phyloP scores from a whole-genome alignment of 2,888 invertebrate genomes.

The Portevinia maculata region DNA sequence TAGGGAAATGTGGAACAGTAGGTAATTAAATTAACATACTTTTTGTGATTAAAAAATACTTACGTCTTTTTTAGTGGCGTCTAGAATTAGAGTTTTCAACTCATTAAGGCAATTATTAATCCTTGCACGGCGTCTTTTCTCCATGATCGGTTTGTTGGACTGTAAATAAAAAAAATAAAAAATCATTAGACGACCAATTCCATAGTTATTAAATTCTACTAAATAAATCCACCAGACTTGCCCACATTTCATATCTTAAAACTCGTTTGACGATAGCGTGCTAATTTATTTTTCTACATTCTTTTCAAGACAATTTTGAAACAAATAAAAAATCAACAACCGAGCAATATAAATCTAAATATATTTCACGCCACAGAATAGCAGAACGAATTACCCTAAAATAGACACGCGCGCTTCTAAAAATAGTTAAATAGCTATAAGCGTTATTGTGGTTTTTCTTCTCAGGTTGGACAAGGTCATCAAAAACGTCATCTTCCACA shows the following conservation, averaged over 20 bases:
- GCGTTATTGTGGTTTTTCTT: slow-evolving; percentile 16
- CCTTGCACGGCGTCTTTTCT: slow-evolving; percentile 93
- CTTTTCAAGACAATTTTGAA: slow-evolving; percentile 13
- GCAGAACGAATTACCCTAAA: slow-evolving; percentile 37
- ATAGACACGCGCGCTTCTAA: slow-evolving; percentile 49
- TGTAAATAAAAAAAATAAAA: slow-evolving; percentile 82
- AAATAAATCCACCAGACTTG: slow-evolving; percentile 11
- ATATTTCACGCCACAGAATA: slow-evolving; percentile 49
- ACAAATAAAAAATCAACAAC: slow-evolving; percentile 19
- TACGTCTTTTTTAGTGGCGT: slow-evolving; percentile 95
- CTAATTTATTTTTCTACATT: slow-evolving; percentile 22
- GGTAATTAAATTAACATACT: background rate
- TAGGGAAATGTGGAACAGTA: background rate
- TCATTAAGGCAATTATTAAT: slow-evolving; percentile 95
- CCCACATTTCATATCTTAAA: slow-evolving; percentile 10
- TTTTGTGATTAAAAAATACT: slow-evolving; percentile 83
- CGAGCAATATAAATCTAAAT: slow-evolving; percentile 46
- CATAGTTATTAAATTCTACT: background rate
- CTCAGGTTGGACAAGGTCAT: slow-evolving; percentile 59
- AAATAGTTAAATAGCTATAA: slow-evolving; percentile 49
- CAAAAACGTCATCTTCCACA: slow-evolving; percentile 19
- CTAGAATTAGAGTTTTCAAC: slow-evolving; percentile 92
- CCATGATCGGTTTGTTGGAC: slow-evolving; percentile 97
- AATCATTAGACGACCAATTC: slow-evolving; percentile 15
- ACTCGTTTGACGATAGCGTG: slow-evolving; percentile 47